Conservation (phyloP, 2,113 vertebrate species). For the Regulus satrapa region DNA sequence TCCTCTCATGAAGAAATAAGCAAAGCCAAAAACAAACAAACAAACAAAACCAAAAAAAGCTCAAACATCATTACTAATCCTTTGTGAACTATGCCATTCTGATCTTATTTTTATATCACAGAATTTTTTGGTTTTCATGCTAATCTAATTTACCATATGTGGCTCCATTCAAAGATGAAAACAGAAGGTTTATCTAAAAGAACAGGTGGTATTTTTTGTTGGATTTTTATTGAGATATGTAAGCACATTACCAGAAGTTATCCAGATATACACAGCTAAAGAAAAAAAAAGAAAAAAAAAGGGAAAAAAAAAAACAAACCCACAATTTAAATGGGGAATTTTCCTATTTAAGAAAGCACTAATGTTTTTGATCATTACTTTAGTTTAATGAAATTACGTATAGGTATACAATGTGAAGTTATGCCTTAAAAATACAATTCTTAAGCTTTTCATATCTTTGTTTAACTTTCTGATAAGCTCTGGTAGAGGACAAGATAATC, state of each 20-base stretch:
- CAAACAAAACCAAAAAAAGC: too few relatives aligned
- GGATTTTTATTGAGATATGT: background rate
- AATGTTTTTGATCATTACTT: background rate
- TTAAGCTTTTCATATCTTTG: background rate
- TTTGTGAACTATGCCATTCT: background rate
- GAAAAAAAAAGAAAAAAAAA: background rate
- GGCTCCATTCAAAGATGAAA: background rate
- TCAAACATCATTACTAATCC: background rate
- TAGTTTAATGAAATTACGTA: background rate
- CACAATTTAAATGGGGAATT: background rate
- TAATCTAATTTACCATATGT: background rate
- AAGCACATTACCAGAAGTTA: background rate
- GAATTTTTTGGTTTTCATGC: background rate
- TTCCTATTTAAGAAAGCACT: background rate
- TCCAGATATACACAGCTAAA: background rate
- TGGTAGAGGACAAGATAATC: background rate
- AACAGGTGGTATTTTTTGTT: background rate
- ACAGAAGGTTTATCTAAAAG: constrained; percentile 7
- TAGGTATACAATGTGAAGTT: background rate
- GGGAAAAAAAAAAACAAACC: too few relatives aligned
- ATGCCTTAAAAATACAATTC: background rate
- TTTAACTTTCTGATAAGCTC: background rate
- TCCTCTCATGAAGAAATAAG: background rate
- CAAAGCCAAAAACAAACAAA: too few relatives aligned
- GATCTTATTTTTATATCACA: background rate